phyloP scores from a whole-genome alignment of 2,797 vertebrate species.

The Chloroceryle amazona region DNA sequence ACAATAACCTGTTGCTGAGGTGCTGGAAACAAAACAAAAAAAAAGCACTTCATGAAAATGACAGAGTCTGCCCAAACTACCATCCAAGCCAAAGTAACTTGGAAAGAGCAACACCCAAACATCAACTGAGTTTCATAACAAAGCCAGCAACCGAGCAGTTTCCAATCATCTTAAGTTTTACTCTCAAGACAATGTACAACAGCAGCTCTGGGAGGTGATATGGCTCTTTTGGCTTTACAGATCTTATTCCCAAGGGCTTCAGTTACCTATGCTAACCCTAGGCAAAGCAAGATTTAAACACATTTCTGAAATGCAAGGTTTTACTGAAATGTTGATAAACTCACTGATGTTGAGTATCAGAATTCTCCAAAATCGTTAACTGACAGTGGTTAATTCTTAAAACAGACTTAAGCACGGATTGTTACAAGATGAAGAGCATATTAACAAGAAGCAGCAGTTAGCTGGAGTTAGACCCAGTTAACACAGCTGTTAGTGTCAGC shows the following conservation, averaged over 20 bases:
- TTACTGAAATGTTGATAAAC: background rate
- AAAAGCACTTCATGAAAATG: background rate
- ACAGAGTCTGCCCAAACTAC: background rate
- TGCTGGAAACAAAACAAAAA: conserved; percentile 78
- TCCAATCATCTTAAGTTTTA: background rate
- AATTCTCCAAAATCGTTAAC: background rate
- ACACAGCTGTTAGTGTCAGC: background rate
- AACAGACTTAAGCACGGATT: background rate
- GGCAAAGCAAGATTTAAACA: background rate
- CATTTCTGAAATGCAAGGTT: background rate
- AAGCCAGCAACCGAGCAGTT: background rate
- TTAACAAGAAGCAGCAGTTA: background rate
- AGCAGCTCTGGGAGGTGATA: background rate
- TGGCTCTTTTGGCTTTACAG: background rate
- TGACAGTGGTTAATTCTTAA: background rate
- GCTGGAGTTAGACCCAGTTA: background rate
- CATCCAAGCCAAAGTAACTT: background rate
- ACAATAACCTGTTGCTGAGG: conserved; percentile 97
- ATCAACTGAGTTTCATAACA: background rate
- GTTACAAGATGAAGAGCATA: background rate
- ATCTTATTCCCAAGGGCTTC: background rate
- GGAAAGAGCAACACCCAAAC: background rate
- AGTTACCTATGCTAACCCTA: background rate
- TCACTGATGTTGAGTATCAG: background rate
- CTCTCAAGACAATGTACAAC: background rate